Base-by-base conservation (phyloP, 2,797 vertebrate genomes). In the Delichon dasypus region DNA sequence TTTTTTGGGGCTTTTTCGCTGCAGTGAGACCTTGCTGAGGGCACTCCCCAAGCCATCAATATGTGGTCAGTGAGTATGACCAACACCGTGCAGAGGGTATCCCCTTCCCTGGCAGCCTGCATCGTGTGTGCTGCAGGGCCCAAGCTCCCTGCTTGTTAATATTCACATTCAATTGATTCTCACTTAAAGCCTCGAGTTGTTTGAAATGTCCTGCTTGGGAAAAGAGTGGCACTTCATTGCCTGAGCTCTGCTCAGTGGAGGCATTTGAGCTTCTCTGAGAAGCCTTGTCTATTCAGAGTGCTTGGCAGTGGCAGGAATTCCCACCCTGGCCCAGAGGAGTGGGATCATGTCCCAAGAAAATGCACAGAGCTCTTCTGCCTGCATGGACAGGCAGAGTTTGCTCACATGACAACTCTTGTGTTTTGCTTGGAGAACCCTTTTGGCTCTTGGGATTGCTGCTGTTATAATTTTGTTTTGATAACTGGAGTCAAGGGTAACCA, bases 391-490 rank as follows among this genome's bases (percentile, higher is more conserved):
- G 44, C 65, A 16, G 30, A 29, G 53, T 30, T 48, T 65, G 68
- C 42, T 93, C 57, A 17, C 45, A 13, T 2, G 4, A 82, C 4
- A n/a, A 4, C 45, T 54, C 88, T 44, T 10, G 1, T 85, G 57
- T 89, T 96, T 93, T 87, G 16, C 44, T 90, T 96, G 68, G 84
- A 95, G 16, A 68, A 92, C 82, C 58, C 62, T 83, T 93, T 51
- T 80, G 57, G 36, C 66, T 86, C 30, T 85, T 42, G 55, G 72
- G 87, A 78, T 87, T 73, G 53, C 42, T 94, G 85, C 70, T 75
- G 47, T 42, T 95, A 68, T 88, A 36, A 75, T 94, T 95, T 81
- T 94, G 90, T 92, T 95, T 92, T 92, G 85, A 81, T 94, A 94
- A 94, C 90, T 76, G 90, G 55, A 94, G 91, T 93, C 79, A 91